Evolutionary conservation across 2,113 vertebrate species (phyloP).

Genomic region (Trichomycterus rosablanca): DNA sequence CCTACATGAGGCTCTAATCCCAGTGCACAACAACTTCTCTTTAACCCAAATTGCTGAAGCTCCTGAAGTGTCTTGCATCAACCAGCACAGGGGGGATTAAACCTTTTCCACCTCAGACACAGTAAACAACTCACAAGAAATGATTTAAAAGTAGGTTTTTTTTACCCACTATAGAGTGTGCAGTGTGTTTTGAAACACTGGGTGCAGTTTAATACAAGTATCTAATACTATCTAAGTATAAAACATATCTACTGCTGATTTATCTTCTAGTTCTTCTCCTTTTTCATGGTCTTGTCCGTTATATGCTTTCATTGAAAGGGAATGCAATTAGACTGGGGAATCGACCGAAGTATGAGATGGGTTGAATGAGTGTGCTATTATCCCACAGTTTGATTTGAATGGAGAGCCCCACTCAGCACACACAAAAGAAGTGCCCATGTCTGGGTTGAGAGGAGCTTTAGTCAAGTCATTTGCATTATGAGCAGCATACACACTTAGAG

Average conservation of each 20-base stretch:
- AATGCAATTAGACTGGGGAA: constrained; percentile 60
- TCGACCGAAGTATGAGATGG: constrained; percentile 45
- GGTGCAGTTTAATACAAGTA: constrained; percentile 62
- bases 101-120: constrained; percentile 71
- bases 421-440: constrained; percentile 64
- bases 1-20: constrained; percentile 71
- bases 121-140: constrained; percentile 68
- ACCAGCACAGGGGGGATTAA: constrained; percentile 72
- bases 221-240: constrained; percentile 56
- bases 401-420: constrained; percentile 48
- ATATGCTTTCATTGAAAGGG: constrained; percentile 52
- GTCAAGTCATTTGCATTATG: constrained; percentile 46
- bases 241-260: constrained; percentile 45
- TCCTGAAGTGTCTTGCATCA: constrained; percentile 72
- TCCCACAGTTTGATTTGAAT: constrained; percentile 62
- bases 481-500: constrained; percentile 25
- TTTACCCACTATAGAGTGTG: constrained; percentile 56
- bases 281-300: constrained; percentile 34
- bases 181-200: constrained; percentile 59
- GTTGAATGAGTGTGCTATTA: constrained; percentile 60
- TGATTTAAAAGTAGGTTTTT: constrained; percentile 59
- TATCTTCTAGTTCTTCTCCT: constrained; percentile 34
- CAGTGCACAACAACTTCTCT: constrained; percentile 72
- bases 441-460: constrained; percentile 52
- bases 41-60: constrained; percentile 62